Base-by-base conservation (phyloP, 2,888 invertebrate species). In the Drosophila vallismaia region DNA sequence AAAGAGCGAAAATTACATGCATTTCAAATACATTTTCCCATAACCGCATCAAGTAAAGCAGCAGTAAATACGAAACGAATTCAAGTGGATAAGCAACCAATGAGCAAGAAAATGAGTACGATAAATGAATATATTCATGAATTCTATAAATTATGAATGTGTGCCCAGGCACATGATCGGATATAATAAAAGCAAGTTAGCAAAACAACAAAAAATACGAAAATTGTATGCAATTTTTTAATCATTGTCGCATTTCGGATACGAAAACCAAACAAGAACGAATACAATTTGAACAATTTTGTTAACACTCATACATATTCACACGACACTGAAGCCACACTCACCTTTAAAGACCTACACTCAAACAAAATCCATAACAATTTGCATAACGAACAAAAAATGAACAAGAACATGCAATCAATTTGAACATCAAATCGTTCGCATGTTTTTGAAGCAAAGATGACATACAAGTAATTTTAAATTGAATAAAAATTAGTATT, bases 21-120 rank as follows among this genome's bases (percentile, higher is more conserved):
- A 85, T 79, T 84, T 86, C 76, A 75, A 88, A 69, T 83, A 86
- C 86, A 87, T 87, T 79, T 76, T 87, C 72, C 86, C 88, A 85
- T 82, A 85, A 82, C 79, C 86, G 71, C 71, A 72, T 40, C 46
- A 36, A 52, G 67, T 70, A 70, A 57, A 40, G 28, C 28, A 53
- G 71, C 45, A 53, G 71, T 42, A 62, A 66, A 40, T 72, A 60
- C 31, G 10, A 60, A 57, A 19, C 38, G 74, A 59, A 68, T 55
- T 48, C 31, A 66, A 46, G 14, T 36, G 28, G 45, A 63, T 44
- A 36, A 44, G 42, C 40, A 44, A 64, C 51, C 40, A 48, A 64
- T 28, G 51, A 56, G 19, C 19, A 19, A 19, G 19, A 8, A 31
- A 56, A 50, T 28, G 67, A 55, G 42, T 66, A 42, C 53, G 42